Evolutionary conservation across 2,797 vertebrate genomes (phyloP).

Genomic region (Acomys russatus): DNA sequence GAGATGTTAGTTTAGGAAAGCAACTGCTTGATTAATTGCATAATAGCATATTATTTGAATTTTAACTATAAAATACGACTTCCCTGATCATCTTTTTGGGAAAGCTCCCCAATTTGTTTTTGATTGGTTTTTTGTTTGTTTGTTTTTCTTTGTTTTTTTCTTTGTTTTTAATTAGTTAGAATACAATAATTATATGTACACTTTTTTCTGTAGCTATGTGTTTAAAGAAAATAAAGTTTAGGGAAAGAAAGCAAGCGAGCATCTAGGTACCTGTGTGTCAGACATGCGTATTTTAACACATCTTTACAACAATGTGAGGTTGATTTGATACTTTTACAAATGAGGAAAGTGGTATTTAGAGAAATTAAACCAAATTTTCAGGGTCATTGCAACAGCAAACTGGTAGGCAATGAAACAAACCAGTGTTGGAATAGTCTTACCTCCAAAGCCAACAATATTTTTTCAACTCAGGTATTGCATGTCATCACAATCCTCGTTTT

Average conservation of each 20-base stretch:
- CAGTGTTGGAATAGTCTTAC: slow-evolving; percentile 50
- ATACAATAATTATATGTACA: neutral
- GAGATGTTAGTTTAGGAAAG: slow-evolving; percentile 48
- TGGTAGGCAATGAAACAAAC: neutral
- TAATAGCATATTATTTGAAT: slow-evolving; percentile 55
- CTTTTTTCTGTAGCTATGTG: neutral
- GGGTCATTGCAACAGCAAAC: slow-evolving; percentile 36
- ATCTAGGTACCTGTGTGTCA: neutral
- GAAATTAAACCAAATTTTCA: slow-evolving; percentile 53
- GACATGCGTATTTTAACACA: slow-evolving; percentile 54
- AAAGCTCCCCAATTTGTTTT: slow-evolving; percentile 32
- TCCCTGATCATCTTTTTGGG: slow-evolving; percentile 22
- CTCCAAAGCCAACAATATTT: neutral
- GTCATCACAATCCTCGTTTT: neutral
- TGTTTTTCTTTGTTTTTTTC: neutral
- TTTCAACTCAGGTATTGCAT: slow-evolving; percentile 12
- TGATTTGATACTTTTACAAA: slow-evolving; percentile 69
- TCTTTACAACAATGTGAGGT: slow-evolving; percentile 42
- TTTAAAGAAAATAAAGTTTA: slow-evolving; percentile 50
- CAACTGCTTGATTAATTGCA: slow-evolving; percentile 23
- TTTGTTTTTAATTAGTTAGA: slow-evolving; percentile 22
- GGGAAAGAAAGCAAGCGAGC: slow-evolving; percentile 7
- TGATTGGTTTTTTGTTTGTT: neutral
- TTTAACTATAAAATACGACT: slow-evolving; percentile 65
- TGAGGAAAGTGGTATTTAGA: slow-evolving; percentile 63